A percentile compares a stretch with the other conserved stretches of the same genome.
Evolutionary conservation across 2,797 vertebrate species (phyloP).

Genomic region (Neosalanx taihuensis): DNA sequence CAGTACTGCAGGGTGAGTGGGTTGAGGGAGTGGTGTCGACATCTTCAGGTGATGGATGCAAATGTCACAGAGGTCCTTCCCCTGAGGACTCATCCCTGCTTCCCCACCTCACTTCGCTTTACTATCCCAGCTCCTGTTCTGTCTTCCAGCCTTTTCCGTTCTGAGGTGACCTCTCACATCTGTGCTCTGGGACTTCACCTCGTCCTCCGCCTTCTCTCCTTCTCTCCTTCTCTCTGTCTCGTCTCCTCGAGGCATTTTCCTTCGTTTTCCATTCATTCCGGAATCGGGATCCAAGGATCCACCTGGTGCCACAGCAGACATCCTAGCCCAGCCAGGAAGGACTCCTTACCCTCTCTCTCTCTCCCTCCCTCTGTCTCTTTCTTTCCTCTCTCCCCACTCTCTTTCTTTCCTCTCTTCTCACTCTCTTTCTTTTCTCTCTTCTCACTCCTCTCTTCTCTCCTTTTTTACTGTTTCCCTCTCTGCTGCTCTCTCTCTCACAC

Average conservation of each 20-base stretch:
- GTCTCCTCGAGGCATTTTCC: neutral
- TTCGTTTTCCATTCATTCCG: neutral
- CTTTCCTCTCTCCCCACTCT: neutral
- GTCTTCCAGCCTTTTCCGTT: neutral
- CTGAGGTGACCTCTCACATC: neutral
- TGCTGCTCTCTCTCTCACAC: neutral
- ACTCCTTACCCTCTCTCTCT: neutral
- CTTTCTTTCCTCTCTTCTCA: neutral
- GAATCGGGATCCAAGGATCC: constrained; percentile 28
- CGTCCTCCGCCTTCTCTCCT: neutral
- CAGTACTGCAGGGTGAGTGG: constrained; percentile 30
- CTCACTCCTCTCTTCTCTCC: neutral
- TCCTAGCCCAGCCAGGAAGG: constrained; percentile 4
- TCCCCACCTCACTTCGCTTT: neutral
- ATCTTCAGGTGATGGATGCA: constrained; percentile 33
- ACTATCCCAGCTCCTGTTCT: neutral
- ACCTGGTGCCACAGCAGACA: constrained; percentile 36
- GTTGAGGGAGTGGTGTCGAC: constrained; percentile 14
- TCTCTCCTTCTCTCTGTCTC: neutral
- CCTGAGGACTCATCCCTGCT: constrained; percentile 18
- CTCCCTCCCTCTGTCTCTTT: constrained; percentile 9
- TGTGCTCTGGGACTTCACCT: no score
- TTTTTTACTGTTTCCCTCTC: neutral
- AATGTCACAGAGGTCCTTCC: constrained; percentile 31
- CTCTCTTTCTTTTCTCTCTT: neutral